Base-by-base conservation (phyloP, 2,797 vertebrate species). In the Bovichtus variegatus region DNA sequence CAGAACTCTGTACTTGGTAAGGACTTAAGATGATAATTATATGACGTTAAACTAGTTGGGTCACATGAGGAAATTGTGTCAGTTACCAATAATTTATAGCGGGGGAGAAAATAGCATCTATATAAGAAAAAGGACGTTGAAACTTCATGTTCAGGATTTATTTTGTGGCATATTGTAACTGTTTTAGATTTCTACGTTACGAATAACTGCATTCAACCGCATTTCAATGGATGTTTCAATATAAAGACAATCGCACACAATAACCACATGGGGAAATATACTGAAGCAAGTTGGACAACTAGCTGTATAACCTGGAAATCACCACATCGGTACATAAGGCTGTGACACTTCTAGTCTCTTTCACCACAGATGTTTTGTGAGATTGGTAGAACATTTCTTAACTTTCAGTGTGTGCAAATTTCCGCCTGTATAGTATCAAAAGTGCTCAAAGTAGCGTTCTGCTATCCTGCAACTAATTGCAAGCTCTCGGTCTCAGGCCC, bases 1-100 rank as follows among this genome's bases (percentile, higher is more conserved):
- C 98, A 99, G 93, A 97, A 93, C 92, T 99, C 98, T 53, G 71
- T 97, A 25, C 93, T 99, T 44, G 97, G 98, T 99, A 93, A 97
- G 96, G 64, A 46, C 8, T 41, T 50, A 0, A 34, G 2, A 9
- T 49, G 1, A 34, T 29, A 9, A 59, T 9, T 60, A 12, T 2
- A 25, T 10, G 21, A 27, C 5, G 10, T n/a, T 3, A 11, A 41
- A 41, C 19, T 58, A 9, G 55, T 25, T 10, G 23, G 38, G 16
- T 21, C 15, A 5, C 7, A 9, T 71, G 15, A 15, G n/a, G 8
- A 71, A 71, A 29, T 21, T 23, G 34, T 15, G 7, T 3, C 5
- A 10, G 47, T 43, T 13, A n/a, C n/a, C n/a, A n/a, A 4, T 23
- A 4, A 46, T 23, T 23, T 54, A 5, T 1, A 12, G 13, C 25